phyloP scores from a whole-genome alignment of 2,797 vertebrate species.

The Typhlichthys subterraneus region DNA sequence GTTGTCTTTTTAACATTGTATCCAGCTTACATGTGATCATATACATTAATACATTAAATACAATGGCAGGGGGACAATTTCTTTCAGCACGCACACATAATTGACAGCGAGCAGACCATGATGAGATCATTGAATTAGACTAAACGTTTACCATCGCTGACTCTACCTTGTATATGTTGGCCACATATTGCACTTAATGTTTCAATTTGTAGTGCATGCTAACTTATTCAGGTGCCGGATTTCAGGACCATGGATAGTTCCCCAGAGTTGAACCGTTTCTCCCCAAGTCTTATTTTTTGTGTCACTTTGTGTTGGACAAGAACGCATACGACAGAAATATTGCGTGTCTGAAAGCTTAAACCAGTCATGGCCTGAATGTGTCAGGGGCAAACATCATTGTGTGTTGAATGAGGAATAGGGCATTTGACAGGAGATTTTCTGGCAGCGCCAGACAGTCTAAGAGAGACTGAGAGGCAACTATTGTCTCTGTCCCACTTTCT shows the following conservation, averaged over 20 bases:
- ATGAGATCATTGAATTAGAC: no score
- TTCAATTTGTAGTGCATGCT: no score
- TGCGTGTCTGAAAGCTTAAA: constrained; percentile 56
- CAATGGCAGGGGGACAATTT: no score
- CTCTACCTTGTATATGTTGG: no score
- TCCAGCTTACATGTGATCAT: no score
- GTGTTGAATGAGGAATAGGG: constrained; percentile 46
- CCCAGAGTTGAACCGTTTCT: constrained; percentile 21
- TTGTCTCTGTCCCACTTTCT: not conserved
- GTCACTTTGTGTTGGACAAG: constrained; percentile 3
- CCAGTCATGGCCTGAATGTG: constrained; percentile 70
- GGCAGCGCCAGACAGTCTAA: constrained; percentile 64
- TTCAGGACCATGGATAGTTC: constrained; percentile 42
- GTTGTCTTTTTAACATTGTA: no score
- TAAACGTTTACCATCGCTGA: no score
- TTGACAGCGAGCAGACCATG: no score
- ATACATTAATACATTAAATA: no score
- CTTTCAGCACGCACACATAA: no score
- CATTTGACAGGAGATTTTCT: constrained; percentile 53
- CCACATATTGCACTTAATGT: no score
- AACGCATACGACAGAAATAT: constrained; percentile 50
- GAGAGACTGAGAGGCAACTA: constrained; percentile 61
- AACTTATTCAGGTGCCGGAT: constrained; percentile 27
- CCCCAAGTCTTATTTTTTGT: constrained; percentile 12
- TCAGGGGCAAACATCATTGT: constrained; percentile 67